Percentiles rank a stretch among this genome's conserved stretches.
These are phyloP conservation scores for Rhyacophila brunnea DNA, from an alignment of 1,140 invertebrate genomes.

Conservation along the genomic window DNA sequence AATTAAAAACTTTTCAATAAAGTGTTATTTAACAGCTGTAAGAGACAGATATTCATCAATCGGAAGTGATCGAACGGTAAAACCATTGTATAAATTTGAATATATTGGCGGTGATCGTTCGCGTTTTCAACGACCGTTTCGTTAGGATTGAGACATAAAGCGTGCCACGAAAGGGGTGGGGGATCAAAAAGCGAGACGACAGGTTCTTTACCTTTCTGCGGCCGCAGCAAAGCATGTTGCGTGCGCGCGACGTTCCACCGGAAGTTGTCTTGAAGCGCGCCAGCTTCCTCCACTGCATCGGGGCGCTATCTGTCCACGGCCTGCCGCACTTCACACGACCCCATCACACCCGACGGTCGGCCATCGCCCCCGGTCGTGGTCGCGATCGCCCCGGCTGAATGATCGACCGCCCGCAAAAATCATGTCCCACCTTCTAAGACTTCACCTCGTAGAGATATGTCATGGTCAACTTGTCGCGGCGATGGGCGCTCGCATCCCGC, in stretches of 20 bases:
- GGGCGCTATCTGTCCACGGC: slow-evolving; percentile 37
- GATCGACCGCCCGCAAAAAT: background rate
- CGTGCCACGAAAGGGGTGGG: background rate
- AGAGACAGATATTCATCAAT: too few species aligned
- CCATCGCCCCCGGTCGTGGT: slow-evolving; percentile 46
- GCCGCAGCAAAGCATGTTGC: slow-evolving; percentile 84
- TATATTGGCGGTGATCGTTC: too few species aligned
- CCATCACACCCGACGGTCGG: slow-evolving; percentile 40
- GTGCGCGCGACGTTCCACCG: slow-evolving; percentile 69
- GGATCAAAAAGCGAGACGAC: too few species aligned
- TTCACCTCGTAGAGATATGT: too few species aligned
- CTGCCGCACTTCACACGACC: slow-evolving; percentile 41
- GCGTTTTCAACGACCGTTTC: background rate
- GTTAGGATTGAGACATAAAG: background rate
- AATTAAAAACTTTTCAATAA: too few species aligned
- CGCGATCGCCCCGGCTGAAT: slow-evolving; percentile 32
- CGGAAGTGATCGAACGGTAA: too few species aligned
- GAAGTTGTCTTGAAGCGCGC: slow-evolving; percentile 69
- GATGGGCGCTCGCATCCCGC: slow-evolving; percentile 3
- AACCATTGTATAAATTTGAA: too few species aligned
- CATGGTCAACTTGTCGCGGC: background rate
- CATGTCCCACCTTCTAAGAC: too few species aligned
- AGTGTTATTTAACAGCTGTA: too few species aligned
- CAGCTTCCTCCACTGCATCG: slow-evolving; percentile 73
- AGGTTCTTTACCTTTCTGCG: slow-evolving; percentile 67